These are phyloP conservation scores for Lasioglossum malachurum DNA, from an alignment of 2,888 invertebrate species.

Conservation along the genomic window DNA sequence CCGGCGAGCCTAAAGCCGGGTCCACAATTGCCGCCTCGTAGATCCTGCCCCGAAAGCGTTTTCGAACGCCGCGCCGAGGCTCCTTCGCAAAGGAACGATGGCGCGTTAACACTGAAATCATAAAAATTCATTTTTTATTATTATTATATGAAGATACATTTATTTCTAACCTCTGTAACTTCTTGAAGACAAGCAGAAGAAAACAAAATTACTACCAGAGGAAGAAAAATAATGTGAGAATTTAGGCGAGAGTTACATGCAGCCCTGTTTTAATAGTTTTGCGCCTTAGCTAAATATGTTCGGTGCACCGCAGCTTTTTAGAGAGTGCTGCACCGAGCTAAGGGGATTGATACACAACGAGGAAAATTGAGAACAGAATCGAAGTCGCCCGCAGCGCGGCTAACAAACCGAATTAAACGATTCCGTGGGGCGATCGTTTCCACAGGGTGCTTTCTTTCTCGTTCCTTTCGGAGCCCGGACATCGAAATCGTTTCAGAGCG, in stretches of 20 bases:
- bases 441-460: background rate
- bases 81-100: background rate
- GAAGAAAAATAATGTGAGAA: too few relatives aligned
- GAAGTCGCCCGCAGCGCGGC: background rate
- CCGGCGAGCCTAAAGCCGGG: background rate
- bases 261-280: background rate
- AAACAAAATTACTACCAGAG: background rate
- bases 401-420: constrained; percentile 1
- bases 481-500: background rate
- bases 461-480: background rate
- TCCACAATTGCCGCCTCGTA: background rate
- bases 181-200: background rate
- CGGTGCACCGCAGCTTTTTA: background rate
- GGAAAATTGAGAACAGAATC: background rate
- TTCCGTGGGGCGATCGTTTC: background rate
- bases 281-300: background rate
- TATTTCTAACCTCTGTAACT: background rate
- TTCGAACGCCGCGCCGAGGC: background rate
- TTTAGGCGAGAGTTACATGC: background rate
- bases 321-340: background rate
- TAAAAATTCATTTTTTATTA: background rate
- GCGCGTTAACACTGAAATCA: background rate
- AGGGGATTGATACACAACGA: background rate
- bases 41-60: background rate
- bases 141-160: background rate